Conservation (phyloP, 2,797 vertebrate genomes). For the Sebastes nivosus region DNA sequence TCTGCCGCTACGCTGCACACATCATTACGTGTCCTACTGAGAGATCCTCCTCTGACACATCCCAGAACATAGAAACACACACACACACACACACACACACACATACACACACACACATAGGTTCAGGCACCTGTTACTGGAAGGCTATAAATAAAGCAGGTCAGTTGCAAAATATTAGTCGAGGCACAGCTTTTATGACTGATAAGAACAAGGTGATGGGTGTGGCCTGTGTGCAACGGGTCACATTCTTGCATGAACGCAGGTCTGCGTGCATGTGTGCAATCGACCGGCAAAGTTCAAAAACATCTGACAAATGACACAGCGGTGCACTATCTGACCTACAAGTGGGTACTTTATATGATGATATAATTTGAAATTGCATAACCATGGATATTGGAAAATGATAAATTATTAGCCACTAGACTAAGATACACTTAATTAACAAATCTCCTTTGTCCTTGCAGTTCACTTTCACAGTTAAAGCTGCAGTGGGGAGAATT, state of each 20-base stretch:
- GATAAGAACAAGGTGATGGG: conserved; percentile 25
- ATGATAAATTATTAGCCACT: background rate
- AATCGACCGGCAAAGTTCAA: conserved; percentile 13
- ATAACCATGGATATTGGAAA: background rate
- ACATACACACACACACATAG: conserved; percentile 5
- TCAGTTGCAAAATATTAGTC: conserved; percentile 40
- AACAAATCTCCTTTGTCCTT: background rate
- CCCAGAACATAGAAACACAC: conserved; percentile 33
- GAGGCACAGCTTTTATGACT: background rate
- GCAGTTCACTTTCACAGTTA: background rate
- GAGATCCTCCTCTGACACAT: conserved; percentile 65
- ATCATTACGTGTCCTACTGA: conserved; percentile 71
- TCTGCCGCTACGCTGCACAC: conserved; percentile 74
- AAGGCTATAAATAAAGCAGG: conserved; percentile 61
- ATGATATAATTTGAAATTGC: background rate
- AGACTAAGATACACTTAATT: background rate
- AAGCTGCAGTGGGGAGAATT: too few relatives aligned
- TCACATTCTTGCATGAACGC: background rate
- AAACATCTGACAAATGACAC: background rate
- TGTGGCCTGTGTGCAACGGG: conserved; percentile 1
- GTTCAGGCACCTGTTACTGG: conserved; percentile 48
- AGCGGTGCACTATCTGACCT: background rate
- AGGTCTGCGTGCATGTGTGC: background rate
- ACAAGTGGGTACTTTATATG: background rate
- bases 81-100: background rate